Evolutionary conservation across 2,113 vertebrate genomes (phyloP).

Genomic region (Hassar affinis): DNA sequence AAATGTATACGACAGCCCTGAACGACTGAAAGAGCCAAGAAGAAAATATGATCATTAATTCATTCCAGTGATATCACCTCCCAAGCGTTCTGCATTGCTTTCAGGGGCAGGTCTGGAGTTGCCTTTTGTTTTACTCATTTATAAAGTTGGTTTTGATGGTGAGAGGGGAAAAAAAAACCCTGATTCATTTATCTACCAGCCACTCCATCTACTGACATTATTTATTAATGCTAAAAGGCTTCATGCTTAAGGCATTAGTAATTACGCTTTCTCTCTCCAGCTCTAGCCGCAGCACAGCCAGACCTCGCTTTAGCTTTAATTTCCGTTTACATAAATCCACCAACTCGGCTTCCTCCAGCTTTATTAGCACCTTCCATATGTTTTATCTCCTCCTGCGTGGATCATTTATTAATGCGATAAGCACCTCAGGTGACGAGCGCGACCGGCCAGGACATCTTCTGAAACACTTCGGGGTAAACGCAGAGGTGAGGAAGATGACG

Average conservation of each 20-base stretch:
- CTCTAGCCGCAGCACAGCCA: constrained; percentile 6
- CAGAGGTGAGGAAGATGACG: constrained; percentile 47
- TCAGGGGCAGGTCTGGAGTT: neutral
- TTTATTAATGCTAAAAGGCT: constrained; percentile 56
- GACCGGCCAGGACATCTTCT: constrained; percentile 18
- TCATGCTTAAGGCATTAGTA: constrained; percentile 55
- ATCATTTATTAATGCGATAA: constrained; percentile 63
- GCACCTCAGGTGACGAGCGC: constrained; percentile 41
- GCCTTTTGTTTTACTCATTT: constrained; percentile 47
- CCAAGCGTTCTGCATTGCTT: neutral
- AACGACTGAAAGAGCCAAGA: neutral
- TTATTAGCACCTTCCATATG: constrained; percentile 56
- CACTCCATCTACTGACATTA: constrained; percentile 50
- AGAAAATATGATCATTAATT: constrained; percentile 24
- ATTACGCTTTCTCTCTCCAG: constrained; percentile 43
- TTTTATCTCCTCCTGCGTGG: constrained; percentile 52
- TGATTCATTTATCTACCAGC: constrained; percentile 38
- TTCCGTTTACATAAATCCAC: constrained; percentile 55
- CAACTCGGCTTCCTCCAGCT: constrained; percentile 48
- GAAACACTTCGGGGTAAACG: constrained; percentile 48
- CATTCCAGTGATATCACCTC: constrained; percentile 9
- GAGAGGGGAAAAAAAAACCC: neutral
- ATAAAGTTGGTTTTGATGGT: constrained; percentile 43
- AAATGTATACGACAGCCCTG: neutral
- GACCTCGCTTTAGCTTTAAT: constrained; percentile 53